Evolutionary conservation across 2,888 invertebrate species (phyloP), one percentile per base, ranked within the genome.

Genomic region (Oligia fasciuncula): DNA sequence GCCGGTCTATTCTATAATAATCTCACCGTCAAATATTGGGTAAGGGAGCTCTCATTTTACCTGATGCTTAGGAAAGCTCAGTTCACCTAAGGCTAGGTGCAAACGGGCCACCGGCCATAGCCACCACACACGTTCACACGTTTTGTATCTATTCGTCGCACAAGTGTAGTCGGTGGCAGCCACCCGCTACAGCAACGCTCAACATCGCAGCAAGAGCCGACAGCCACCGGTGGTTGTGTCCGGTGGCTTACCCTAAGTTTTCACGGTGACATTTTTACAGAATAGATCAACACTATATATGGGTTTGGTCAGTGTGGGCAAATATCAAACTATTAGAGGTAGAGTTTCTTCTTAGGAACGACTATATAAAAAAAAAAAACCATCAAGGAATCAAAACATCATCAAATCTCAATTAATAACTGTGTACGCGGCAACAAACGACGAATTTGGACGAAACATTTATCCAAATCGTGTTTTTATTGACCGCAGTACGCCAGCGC

Each of bases 401-500:
- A 29, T 29, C 29, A 29, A 54, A 65, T 54, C 1, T 35, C 23
- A 49, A n/a, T 76, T 1, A 65, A 35, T 54, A 14, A 35, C 29
- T 5, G 4, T 40, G 11, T 40, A 43, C 6, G 17, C 5, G 11
- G 40, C 23, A 40, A 2, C 14, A 17, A n/a, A 35, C 35, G 29
- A 80, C 2, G 51, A 51, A 54, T 62, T 68, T 13, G 35, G 14
- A 29, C 43, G 9, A 1, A 4, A 19, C 14, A 29, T 62, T 76
- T 76, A 82, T 71, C 35, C 14, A 51, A n/a, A 13, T 40, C 14
- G 67, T 69, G 0, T n/a, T 23, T 70, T 51, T 23, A 2, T 49
- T 81, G n/a, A n/a, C 23, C 43, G 11, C 89, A 96, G 96, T 97
- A 97, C 87, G 96, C 96, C 76, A 96, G 95, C 72, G 96, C 96